Conservation (phyloP, 1,140 invertebrate genomes). For the Battus philenor region DNA sequence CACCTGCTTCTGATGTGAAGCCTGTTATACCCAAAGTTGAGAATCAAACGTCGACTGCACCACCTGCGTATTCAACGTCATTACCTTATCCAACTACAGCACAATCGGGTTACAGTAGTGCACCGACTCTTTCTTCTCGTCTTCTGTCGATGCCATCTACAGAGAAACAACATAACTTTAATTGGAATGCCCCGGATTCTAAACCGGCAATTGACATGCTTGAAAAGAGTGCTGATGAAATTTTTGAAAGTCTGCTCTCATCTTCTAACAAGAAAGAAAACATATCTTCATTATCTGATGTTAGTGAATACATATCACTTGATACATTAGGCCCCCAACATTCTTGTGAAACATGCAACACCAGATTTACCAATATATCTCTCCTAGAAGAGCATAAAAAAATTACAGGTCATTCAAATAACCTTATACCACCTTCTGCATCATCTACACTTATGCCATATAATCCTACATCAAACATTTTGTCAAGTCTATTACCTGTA, state of each 20-base stretch:
- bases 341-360: slow-evolving; percentile 69
- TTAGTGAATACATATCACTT: slow-evolving; percentile 67
- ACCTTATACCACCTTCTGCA: slow-evolving; percentile 41
- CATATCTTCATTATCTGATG: slow-evolving; percentile 48
- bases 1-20: slow-evolving; percentile 59
- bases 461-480: slow-evolving; percentile 43
- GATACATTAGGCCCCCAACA: slow-evolving; percentile 70
- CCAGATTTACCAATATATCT: slow-evolving; percentile 58
- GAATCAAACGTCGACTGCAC: slow-evolving; percentile 29
- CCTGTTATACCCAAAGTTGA: slow-evolving; percentile 49
- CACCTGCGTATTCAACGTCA: slow-evolving; percentile 34
- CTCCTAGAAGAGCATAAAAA: slow-evolving; percentile 64
- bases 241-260: slow-evolving; percentile 61
- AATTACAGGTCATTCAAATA: slow-evolving; percentile 61
- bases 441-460: slow-evolving; percentile 52
- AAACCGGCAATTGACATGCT: slow-evolving; percentile 58
- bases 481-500: slow-evolving; percentile 60
- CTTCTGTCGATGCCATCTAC: slow-evolving; percentile 37
- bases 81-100: slow-evolving; percentile 28
- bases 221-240: slow-evolving; percentile 65
- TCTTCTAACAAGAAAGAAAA: slow-evolving; percentile 53
- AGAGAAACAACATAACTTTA: slow-evolving; percentile 63
- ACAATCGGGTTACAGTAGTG: slow-evolving; percentile 34
- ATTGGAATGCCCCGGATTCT: slow-evolving; percentile 64
- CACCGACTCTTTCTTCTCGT: slow-evolving; percentile 27